These are phyloP conservation scores for Scotopteryx bipunctaria DNA, from an alignment of 2,888 invertebrate species.

Conservation along the genomic window DNA sequence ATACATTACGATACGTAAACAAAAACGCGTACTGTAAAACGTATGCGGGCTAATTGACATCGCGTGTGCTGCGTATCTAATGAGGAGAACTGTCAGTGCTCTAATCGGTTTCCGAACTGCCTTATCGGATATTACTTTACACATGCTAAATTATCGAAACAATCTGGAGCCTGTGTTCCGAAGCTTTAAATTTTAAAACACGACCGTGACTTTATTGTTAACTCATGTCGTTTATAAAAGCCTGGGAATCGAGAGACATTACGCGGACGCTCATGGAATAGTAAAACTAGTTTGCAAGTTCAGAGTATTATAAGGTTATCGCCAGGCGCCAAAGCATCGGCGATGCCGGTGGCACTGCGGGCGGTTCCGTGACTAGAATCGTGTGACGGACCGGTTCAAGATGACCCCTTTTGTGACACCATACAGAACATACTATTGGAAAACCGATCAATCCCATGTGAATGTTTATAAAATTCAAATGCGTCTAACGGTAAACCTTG, in stretches of 20 bases:
- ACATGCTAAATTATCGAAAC: slow-evolving; percentile 8
- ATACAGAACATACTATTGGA: slow-evolving; percentile 39
- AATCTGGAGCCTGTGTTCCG: slow-evolving; percentile 16
- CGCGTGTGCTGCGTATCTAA: slow-evolving; percentile 55
- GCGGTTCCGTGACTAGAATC: slow-evolving; percentile 71
- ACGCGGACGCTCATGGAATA: slow-evolving; percentile 33
- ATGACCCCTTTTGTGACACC: slow-evolving; percentile 59
- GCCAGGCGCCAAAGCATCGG: slow-evolving; percentile 59
- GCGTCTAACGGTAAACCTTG: slow-evolving; percentile 35
- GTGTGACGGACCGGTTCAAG: slow-evolving; percentile 66
- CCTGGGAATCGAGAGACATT: slow-evolving; percentile 37
- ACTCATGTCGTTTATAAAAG: slow-evolving; percentile 36
- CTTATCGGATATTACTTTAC: slow-evolving; percentile 36
- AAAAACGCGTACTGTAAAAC: slow-evolving; percentile 58
- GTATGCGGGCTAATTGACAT: slow-evolving; percentile 65
- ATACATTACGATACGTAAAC: slow-evolving; percentile 49
- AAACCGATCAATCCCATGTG: slow-evolving; percentile 53
- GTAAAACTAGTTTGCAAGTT: slow-evolving; percentile 50
- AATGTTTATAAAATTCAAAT: slow-evolving; percentile 60
- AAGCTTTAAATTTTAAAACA: slow-evolving; percentile 20
- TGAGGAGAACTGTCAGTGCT: slow-evolving; percentile 39
- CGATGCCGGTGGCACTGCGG: slow-evolving; percentile 72
- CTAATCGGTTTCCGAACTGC: slow-evolving; percentile 49
- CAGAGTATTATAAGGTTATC: slow-evolving; percentile 57
- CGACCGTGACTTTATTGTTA: slow-evolving; percentile 35